Percentiles rank a stretch among this genome's conserved stretches.
These are phyloP conservation scores for Dicycla oo DNA, from an alignment of 2,888 invertebrate species.

Conservation along the genomic window DNA sequence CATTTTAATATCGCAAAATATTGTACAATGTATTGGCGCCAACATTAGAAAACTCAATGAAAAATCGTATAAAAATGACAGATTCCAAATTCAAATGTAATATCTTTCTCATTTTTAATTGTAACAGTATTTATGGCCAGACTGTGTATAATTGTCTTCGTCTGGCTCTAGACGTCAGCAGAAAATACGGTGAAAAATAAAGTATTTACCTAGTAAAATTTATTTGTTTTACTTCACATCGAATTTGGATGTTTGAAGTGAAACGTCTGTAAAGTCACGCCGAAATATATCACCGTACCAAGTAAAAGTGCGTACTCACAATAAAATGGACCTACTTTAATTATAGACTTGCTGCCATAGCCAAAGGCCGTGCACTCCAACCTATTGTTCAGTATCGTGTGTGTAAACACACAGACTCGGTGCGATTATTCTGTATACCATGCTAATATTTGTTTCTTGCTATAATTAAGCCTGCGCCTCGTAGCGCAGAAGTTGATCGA, in stretches of 20 bases:
- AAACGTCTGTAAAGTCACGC: no score
- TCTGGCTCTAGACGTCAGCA: neutral
- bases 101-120: no score
- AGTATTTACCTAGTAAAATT: neutral
- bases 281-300: neutral
- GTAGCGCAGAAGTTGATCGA: neutral
- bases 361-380: neutral
- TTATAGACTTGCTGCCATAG: neutral
- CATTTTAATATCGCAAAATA: no score
- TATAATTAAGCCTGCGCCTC: neutral
- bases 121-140: no score
- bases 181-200: neutral
- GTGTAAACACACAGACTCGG: neutral
- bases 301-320: neutral
- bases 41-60: no score
- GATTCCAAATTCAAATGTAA: no score
- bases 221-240: no score
- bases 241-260: neutral
- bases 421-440: neutral
- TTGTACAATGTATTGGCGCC: no score
- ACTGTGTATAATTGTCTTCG: neutral
- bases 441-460: slow-evolving; percentile 4
- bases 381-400: neutral
- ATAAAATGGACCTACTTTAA: neutral
- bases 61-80: no score